Conservation (phyloP, 2,888 invertebrate species). For the Volucella bombylans region DNA sequence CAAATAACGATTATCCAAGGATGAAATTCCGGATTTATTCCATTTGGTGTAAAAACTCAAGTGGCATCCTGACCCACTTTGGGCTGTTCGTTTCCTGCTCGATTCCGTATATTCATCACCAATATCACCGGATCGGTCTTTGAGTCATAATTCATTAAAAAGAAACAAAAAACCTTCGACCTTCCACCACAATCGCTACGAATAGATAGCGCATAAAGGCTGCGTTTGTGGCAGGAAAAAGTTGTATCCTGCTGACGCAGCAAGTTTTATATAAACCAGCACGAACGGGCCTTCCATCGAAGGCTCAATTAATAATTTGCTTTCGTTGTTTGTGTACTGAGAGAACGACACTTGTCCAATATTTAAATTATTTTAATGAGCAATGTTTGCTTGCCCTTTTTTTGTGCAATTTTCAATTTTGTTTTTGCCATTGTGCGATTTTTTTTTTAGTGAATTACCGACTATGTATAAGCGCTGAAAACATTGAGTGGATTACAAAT, state of each 20-base stretch:
- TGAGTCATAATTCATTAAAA: background rate
- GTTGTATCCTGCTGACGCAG: background rate
- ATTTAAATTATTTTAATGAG: slow-evolving; percentile 60
- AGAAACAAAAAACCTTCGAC: background rate
- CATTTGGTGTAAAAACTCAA: slow-evolving; percentile 57
- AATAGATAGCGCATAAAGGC: slow-evolving; percentile 24
- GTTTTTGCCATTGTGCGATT: background rate
- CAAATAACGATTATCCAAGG: slow-evolving; percentile 61
- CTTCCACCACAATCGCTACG: background rate
- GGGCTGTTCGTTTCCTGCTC: background rate
- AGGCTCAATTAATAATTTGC: slow-evolving; percentile 35
- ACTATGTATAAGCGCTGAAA: background rate
- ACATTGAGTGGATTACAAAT: slow-evolving; percentile 32
- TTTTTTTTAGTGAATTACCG: slow-evolving; percentile 5
- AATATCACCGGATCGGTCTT: slow-evolving; percentile 1
- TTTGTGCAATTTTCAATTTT: background rate
- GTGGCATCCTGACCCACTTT: slow-evolving; percentile 59
- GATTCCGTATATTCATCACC: background rate
- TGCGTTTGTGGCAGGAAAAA: background rate
- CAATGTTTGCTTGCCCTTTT: slow-evolving; percentile 20
- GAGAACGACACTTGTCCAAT: slow-evolving; percentile 30
- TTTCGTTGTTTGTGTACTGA: slow-evolving; percentile 6
- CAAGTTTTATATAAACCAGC: background rate
- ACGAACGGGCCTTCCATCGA: background rate
- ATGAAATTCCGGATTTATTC: slow-evolving; percentile 11